Conservation (phyloP, 1,140 invertebrate genomes). For the Ganaspis sp. region DNA sequence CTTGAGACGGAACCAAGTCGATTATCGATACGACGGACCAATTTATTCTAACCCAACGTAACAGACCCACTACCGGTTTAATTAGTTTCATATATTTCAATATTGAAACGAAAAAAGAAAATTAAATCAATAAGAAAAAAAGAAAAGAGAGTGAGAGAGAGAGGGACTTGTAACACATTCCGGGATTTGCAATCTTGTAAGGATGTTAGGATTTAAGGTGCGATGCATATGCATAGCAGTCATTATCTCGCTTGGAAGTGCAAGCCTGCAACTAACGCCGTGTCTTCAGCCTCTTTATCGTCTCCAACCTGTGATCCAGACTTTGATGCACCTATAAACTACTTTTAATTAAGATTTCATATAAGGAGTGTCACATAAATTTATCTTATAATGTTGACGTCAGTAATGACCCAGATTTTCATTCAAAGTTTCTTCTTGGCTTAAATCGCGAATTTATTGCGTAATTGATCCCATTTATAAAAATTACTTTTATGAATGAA, state of each 20-base stretch:
- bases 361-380: background rate
- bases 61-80: conserved; percentile 23
- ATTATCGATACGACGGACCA: conserved; percentile 20
- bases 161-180: background rate
- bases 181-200: conserved; percentile 24
- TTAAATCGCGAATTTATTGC: background rate
- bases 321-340: conserved; percentile 4
- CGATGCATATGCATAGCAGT: conserved; percentile 15
- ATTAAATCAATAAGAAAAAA: background rate
- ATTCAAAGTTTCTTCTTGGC: background rate
- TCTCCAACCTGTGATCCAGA: background rate
- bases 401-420: background rate
- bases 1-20: conserved; percentile 24
- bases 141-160: background rate
- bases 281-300: conserved; percentile 13
- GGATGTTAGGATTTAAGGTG: conserved; percentile 18
- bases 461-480: background rate
- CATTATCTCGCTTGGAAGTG: background rate
- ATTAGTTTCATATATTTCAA: conserved; percentile 30
- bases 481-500: too few species aligned
- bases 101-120: background rate
- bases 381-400: background rate
- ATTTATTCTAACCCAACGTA: conserved; percentile 17
- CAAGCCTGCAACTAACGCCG: background rate
- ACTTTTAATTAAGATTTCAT: conserved; percentile 23